Conservation (phyloP, 2,113 vertebrate species). For the Trematomus loennbergii region DNA sequence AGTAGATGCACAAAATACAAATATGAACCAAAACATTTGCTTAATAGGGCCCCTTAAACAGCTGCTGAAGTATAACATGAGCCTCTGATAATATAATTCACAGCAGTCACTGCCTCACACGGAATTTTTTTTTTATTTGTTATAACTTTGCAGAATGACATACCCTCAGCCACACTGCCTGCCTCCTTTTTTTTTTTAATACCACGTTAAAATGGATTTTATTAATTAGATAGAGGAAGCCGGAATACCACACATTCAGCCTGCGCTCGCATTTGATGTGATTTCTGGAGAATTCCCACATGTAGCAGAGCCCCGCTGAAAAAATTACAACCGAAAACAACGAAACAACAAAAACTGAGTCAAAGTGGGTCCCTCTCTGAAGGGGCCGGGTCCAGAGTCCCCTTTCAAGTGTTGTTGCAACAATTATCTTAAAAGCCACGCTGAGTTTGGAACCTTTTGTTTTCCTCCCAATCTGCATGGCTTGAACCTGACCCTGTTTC, state of each 20-base stretch:
- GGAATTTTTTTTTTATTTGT: conserved; percentile 44
- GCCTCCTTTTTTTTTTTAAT: conserved; percentile 71
- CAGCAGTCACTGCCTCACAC: conserved; percentile 2
- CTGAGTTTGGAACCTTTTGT: conserved; percentile 79
- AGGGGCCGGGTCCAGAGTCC: conserved; percentile 69
- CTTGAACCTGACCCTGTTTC: conserved; percentile 84
- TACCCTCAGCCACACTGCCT: conserved; percentile 35
- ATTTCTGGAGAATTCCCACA: conserved; percentile 73
- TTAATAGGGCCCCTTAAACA: neutral
- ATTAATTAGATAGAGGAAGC: conserved; percentile 77
- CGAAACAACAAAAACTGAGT: conserved; percentile 70
- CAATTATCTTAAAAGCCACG: conserved; percentile 82
- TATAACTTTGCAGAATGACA: conserved; percentile 43
- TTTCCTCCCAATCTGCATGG: conserved; percentile 78
- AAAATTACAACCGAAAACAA: conserved; percentile 60
- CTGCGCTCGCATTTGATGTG: conserved; percentile 71
- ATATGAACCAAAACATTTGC: too few species aligned
- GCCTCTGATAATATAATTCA: conserved; percentile 32
- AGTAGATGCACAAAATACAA: too few species aligned
- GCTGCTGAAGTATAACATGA: conserved; percentile 8
- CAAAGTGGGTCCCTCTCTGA: conserved; percentile 68
- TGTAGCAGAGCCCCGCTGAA: conserved; percentile 72
- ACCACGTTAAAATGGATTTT: conserved; percentile 71
- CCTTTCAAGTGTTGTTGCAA: conserved; percentile 79
- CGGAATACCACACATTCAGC: conserved; percentile 53